phyloP scores from a whole-genome alignment of 2,113 vertebrate species.

The Meriones unguiculatus region DNA sequence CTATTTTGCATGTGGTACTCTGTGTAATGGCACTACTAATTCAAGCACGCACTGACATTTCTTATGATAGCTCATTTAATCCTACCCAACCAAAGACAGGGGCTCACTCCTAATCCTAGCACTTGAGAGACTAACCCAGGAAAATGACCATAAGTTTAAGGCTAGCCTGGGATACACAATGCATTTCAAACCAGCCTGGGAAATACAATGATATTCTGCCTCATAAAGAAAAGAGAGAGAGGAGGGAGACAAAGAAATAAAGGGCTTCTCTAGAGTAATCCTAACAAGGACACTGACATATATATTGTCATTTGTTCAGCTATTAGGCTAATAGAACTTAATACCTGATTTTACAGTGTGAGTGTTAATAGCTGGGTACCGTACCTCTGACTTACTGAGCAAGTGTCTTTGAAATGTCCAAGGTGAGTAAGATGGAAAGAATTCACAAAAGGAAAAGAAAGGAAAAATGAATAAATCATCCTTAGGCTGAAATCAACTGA shows the following conservation, averaged over 20 bases:
- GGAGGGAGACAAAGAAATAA: fast-evolving
- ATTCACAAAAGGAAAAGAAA: neutral
- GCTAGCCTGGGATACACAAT: neutral
- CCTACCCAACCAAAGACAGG: neutral
- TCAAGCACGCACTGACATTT: neutral
- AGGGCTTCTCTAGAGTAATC: neutral
- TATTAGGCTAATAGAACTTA: neutral
- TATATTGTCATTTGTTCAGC: neutral
- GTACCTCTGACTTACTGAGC: neutral
- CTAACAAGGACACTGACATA: neutral
- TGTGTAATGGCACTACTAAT: neutral
- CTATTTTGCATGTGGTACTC: neutral
- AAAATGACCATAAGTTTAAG: neutral
- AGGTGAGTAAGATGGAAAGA: neutral
- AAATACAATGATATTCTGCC: neutral
- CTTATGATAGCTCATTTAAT: neutral
- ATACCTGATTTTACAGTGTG: neutral
- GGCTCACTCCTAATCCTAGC: neutral
- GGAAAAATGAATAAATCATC: neutral
- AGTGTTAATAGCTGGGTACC: neutral
- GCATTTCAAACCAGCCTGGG: neutral
- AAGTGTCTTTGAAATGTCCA: constrained; percentile 3
- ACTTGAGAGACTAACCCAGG: neutral
- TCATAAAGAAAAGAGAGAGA: fast-evolving
- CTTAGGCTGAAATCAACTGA: neutral